phyloP scores from a whole-genome alignment of 2,113 vertebrate species.

The Oryctolagus cuniculus region DNA sequence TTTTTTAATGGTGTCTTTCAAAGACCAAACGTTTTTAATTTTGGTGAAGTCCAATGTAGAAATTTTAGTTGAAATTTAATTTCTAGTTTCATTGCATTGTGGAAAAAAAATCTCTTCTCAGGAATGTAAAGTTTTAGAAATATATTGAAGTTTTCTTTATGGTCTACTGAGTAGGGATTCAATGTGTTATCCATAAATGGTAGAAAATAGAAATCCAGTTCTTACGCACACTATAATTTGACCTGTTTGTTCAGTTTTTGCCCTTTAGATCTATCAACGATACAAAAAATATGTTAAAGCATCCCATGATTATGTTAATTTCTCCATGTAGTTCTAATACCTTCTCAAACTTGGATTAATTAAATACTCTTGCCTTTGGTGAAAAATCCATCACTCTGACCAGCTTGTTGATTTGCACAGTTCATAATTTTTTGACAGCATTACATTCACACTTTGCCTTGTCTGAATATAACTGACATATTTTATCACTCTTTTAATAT shows the following conservation, averaged over 20 bases:
- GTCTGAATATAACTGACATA: constrained; percentile 10
- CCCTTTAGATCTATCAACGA: background rate
- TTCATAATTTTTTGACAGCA: background rate
- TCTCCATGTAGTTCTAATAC: background rate
- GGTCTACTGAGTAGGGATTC: constrained; percentile 16
- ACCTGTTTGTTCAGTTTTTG: background rate
- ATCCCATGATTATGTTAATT: background rate
- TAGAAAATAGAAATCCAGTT: background rate
- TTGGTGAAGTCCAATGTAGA: constrained; percentile 11
- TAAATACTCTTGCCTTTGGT: background rate
- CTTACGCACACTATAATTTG: background rate
- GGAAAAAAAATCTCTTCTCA: constrained; percentile 46
- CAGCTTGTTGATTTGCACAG: background rate
- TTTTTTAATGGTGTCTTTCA: constrained; percentile 39
- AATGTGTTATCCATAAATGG: background rate
- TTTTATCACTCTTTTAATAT: background rate
- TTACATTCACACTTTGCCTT: background rate
- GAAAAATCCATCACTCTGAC: background rate
- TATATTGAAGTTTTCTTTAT: background rate
- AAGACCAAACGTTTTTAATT: constrained; percentile 55
- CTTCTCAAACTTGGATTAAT: background rate
- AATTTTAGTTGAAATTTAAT: constrained; percentile 68
- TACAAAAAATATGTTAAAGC: constrained; percentile 31
- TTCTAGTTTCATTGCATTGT: constrained; percentile 38
- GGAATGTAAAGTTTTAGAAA: constrained; percentile 30